phyloP scores from a whole-genome alignment of 2,888 invertebrate species.

The Chirona hameri region DNA sequence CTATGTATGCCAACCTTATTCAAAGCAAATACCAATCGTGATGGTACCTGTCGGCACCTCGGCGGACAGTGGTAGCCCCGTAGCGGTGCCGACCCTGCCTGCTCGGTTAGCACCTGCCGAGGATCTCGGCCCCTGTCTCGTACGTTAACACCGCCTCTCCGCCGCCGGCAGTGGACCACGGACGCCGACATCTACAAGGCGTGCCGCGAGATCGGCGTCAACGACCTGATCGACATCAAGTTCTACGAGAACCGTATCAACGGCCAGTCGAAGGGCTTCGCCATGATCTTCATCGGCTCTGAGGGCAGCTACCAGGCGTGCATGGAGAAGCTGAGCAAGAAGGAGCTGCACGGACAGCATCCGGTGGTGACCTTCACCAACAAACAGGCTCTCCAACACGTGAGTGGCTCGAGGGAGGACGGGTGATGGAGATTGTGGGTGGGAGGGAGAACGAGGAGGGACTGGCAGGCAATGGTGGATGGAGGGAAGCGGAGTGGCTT shows the following conservation, averaged over 20 bases:
- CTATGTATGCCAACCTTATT: too few relatives aligned
- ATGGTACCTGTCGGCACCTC: too few relatives aligned
- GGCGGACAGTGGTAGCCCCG: too few relatives aligned
- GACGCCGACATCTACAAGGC: constrained; percentile 93
- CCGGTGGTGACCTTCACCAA: constrained; percentile 94
- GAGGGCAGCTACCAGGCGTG: constrained; percentile 83
- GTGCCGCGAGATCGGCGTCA: constrained; percentile 80
- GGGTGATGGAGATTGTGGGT: too few relatives aligned
- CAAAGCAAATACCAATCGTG: too few relatives aligned
- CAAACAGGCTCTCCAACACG: constrained; percentile 73
- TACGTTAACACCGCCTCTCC: too few relatives aligned
- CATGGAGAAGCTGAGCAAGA: constrained; percentile 87
- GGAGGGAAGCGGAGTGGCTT: too few relatives aligned
- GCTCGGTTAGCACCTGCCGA: too few relatives aligned
- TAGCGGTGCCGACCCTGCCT: too few relatives aligned
- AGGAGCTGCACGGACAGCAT: constrained; percentile 88
- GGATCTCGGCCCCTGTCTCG: too few relatives aligned
- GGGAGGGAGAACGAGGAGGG: too few relatives aligned
- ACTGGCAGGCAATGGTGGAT: too few relatives aligned
- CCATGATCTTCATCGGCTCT: constrained; percentile 88
- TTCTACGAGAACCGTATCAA: constrained; percentile 99
- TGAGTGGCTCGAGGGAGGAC: constrained; percentile 41
- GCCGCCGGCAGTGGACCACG: constrained; percentile 75
- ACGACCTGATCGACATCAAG: constrained; percentile 94
- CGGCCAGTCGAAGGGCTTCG: constrained; percentile 98